Conservation (phyloP, 2,113 vertebrate genomes). For the Zosterops hypoxanthus region DNA sequence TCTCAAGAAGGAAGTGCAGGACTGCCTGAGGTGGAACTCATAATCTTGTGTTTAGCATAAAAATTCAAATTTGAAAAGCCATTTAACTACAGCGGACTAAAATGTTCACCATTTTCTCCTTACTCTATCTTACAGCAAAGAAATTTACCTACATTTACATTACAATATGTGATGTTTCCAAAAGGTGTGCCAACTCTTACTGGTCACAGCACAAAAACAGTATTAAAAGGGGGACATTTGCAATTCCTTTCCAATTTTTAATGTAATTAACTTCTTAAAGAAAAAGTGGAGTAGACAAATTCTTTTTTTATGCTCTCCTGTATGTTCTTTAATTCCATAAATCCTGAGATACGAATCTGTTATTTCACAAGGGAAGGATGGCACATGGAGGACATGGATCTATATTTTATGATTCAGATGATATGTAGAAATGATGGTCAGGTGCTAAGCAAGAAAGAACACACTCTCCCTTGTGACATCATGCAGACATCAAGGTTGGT, state of each 20-base stretch:
- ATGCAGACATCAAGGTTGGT: background rate
- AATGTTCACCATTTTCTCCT: background rate
- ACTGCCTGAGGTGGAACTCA: background rate
- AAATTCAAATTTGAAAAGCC: background rate
- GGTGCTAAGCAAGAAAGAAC: background rate
- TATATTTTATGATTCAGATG: background rate
- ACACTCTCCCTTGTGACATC: accelerated
- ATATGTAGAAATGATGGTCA: background rate
- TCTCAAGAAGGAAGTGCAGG: background rate
- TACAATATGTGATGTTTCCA: background rate
- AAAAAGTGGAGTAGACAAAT: background rate
- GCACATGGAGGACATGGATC: accelerated
- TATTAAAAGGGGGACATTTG: background rate
- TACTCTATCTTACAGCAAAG: background rate
- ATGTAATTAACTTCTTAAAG: background rate
- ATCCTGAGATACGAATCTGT: background rate
- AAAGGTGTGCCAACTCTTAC: background rate
- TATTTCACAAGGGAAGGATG: background rate
- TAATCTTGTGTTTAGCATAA: background rate
- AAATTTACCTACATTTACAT: background rate
- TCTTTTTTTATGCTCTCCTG: accelerated
- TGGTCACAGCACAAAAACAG: background rate
- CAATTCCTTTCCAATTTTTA: background rate
- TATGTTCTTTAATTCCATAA: background rate
- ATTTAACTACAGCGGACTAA: background rate